phyloP scores from a whole-genome alignment of 2,888 invertebrate species.

The Siphlonurus alternatus region DNA sequence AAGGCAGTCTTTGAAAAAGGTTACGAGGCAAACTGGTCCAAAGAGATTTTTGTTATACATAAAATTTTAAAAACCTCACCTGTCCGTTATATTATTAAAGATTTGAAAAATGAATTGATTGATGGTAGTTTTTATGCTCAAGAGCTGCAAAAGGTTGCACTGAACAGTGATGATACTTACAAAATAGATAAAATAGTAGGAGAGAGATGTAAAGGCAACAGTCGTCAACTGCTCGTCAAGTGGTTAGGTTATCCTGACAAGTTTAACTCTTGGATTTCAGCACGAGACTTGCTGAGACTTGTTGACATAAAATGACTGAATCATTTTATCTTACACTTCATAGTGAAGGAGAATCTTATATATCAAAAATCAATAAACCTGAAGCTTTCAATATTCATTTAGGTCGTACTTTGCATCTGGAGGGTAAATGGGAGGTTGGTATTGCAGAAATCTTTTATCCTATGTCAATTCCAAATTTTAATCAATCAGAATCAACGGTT shows the following conservation, averaged over 20 bases:
- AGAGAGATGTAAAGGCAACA: conserved; percentile 10
- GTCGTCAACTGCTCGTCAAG: conserved; percentile 14
- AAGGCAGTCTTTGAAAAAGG: conserved; percentile 16
- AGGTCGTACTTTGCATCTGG: conserved; percentile 12
- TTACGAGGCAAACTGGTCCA: conserved; percentile 15
- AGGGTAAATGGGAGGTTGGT: conserved; percentile 16
- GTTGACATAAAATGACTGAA: conserved; percentile 10
- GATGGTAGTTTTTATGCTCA: conserved; percentile 16
- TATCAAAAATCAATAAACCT: conserved; percentile 17
- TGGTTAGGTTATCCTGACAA: conserved; percentile 17
- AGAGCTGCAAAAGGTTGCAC: conserved; percentile 14
- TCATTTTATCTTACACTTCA: conserved; percentile 17
- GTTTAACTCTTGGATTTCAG: conserved; percentile 16
- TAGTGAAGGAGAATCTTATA: conserved; percentile 16
- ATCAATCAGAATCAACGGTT: neutral
- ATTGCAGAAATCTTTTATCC: conserved; percentile 15
- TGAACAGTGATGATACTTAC: conserved; percentile 6
- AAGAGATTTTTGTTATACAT: conserved; percentile 17
- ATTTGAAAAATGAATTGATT: conserved; percentile 16
- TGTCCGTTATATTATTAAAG: conserved; percentile 17
- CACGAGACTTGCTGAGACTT: neutral
- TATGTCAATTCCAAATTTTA: conserved; percentile 5
- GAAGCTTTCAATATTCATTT: conserved; percentile 17
- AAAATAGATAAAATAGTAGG: conserved; percentile 16
- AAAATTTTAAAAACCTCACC: conserved; percentile 12